Evolutionary conservation across 2,113 vertebrate species (phyloP).

Genomic region (Melanerpes aurifrons): DNA sequence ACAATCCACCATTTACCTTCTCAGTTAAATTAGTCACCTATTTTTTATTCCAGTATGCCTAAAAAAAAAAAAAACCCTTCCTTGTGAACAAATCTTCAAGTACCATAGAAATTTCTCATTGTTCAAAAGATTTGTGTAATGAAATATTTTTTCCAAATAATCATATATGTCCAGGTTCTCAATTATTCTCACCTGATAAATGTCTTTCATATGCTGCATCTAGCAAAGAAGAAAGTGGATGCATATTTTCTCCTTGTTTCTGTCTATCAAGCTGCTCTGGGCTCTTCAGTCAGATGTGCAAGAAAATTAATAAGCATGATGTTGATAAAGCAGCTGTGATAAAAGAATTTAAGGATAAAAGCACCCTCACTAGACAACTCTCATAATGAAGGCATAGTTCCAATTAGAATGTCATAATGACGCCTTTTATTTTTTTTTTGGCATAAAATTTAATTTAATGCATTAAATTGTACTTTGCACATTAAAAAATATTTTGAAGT

Average conservation of each 20-base stretch:
- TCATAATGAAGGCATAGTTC: not conserved
- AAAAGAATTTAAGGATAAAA: not conserved
- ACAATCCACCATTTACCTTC: not conserved
- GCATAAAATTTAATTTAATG: not conserved
- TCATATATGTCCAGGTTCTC: not conserved
- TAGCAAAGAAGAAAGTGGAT: not conserved
- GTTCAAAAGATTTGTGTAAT: not conserved
- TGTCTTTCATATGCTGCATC: not conserved
- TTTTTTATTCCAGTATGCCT: not conserved
- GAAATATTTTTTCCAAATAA: not conserved
- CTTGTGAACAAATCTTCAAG: not conserved
- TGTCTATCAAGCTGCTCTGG: not conserved
- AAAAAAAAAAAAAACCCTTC: not conserved
- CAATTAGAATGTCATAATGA: not conserved
- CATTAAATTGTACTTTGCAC: not conserved
- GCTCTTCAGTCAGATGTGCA: not conserved
- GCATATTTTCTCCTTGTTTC: not conserved
- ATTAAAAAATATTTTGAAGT: not conserved
- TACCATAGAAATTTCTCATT: not conserved
- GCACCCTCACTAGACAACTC: not conserved
- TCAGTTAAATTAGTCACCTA: not conserved
- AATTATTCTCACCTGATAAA: not conserved
- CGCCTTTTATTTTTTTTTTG: too few relatives aligned
- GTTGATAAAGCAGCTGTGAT: not conserved
- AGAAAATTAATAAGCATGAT: not conserved